phyloP scores from a whole-genome alignment of 2,888 invertebrate genomes.

The Sthenelais limicola region DNA sequence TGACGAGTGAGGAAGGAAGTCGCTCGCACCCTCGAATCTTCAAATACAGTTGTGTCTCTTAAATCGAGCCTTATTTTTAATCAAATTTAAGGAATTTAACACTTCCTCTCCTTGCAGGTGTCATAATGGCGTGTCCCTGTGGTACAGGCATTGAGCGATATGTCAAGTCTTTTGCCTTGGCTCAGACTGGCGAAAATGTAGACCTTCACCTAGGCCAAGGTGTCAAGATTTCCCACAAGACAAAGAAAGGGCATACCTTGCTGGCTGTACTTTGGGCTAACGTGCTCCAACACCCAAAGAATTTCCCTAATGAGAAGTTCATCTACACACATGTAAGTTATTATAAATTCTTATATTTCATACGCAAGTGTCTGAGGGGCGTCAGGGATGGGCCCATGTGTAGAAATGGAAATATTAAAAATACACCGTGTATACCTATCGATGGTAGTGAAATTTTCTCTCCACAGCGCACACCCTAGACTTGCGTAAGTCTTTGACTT shows the following conservation, averaged over 20 bases:
- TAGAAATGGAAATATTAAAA: no score
- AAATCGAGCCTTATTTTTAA: no score
- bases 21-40: no score
- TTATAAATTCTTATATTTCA: no score
- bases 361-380: no score
- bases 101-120: neutral
- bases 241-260: slow-evolving; percentile 59
- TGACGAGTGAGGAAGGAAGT: no score
- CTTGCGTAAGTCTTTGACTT: no score
- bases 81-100: neutral
- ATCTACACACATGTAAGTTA: slow-evolving; percentile 58
- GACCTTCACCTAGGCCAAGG: slow-evolving; percentile 57
- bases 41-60: no score
- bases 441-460: no score
- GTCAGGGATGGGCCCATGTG: no score
- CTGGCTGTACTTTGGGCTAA: slow-evolving; percentile 65
- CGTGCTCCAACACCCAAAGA: slow-evolving; percentile 64
- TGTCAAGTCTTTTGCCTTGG: slow-evolving; percentile 59
- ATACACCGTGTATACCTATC: no score
- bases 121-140: neutral
- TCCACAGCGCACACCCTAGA: no score
- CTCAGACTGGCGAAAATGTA: slow-evolving; percentile 61
- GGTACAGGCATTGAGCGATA: slow-evolving; percentile 58
- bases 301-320: slow-evolving; percentile 61
- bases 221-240: slow-evolving; percentile 56